Evolutionary conservation across 2,888 invertebrate genomes (phyloP), one percentile per base, ranked within the genome.

Genomic region (Bhutanitis thaidina): DNA sequence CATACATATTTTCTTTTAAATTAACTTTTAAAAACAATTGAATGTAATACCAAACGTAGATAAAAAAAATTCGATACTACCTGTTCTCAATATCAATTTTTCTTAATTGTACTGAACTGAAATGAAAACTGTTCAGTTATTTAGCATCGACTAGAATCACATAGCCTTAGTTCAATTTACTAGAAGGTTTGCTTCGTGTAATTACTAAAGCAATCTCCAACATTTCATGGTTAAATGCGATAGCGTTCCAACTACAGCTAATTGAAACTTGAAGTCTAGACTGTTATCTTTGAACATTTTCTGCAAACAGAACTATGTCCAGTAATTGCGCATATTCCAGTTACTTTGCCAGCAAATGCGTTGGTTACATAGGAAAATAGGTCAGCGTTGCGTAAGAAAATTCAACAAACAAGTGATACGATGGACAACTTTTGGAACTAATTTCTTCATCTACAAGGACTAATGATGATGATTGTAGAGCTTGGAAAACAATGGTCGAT

Each of bases 251-350:
- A 35, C 52, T 52, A 38, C 43, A 30, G 47, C 52, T 52, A 52
- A 52, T 52, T 47, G 52, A 52, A 52, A 52, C 52, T 52, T 43
- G 52, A 38, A 47, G 34, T 47, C 51, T 41, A 47, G 37, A 52
- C 43, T 35, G 52, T 52, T 52, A 52, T 52, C 47, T 52, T 47
- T 15, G 43, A 43, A 52, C 47, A 43, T 52, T 52, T 52, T 48
- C 52, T 38, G 35, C 38, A 47, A 52, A 52, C 52, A 43, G 43
- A 30, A 14, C 32, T 38, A 16, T 43, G 43, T 43, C 39, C 43
- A 38, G 43, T 52, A 52, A 47, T 37, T 52, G 52, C 34, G 27
- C 43, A 47, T 46, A 41, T 27, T 43, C 36, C 27, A 29, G 48
- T 49, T 13, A 14, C 30, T 9, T 25, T 34, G 45, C 45, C 44